Evolutionary conservation across 2,888 invertebrate species (phyloP).

Genomic region (Cataglyphis rosenhaueri): DNA sequence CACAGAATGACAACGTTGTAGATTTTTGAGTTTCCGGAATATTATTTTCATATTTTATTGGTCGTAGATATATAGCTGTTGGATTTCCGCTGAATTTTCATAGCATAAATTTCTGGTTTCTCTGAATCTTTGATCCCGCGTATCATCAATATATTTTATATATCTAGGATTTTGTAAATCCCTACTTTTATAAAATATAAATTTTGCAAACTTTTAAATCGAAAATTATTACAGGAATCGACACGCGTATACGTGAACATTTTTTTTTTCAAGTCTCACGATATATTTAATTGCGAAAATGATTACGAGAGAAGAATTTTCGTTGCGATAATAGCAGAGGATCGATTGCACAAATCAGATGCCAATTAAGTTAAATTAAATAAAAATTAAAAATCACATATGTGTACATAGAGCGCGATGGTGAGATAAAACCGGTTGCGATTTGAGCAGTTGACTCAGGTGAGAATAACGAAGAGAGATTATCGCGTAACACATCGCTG

Average conservation of each 20-base stretch:
- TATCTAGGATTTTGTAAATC: background rate
- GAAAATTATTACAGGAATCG: background rate
- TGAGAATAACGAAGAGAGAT: background rate
- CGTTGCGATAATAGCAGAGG: background rate
- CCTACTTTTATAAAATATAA: slow-evolving; percentile 9
- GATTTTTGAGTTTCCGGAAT: background rate
- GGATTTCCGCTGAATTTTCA: background rate
- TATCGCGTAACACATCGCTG: background rate
- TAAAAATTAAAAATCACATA: slow-evolving; percentile 10
- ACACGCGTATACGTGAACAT: background rate
- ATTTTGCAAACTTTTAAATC: background rate
- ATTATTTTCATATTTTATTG: background rate
- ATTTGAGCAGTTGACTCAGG: background rate
- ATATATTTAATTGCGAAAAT: slow-evolving; percentile 30
- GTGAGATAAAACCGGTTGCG: background rate
- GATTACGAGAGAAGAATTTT: slow-evolving; percentile 3
- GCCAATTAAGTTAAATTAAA: slow-evolving; percentile 38
- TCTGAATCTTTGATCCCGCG: background rate
- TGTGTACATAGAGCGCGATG: background rate
- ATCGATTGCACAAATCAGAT: slow-evolving; percentile 29
- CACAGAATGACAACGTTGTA: background rate
- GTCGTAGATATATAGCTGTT: background rate
- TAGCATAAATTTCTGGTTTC: background rate
- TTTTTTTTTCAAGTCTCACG: slow-evolving; percentile 17
- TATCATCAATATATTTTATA: background rate